Base-by-base conservation (phyloP, 64 coral and sea anemone genomes). In the Dendronephthya gigantea region DNA sequence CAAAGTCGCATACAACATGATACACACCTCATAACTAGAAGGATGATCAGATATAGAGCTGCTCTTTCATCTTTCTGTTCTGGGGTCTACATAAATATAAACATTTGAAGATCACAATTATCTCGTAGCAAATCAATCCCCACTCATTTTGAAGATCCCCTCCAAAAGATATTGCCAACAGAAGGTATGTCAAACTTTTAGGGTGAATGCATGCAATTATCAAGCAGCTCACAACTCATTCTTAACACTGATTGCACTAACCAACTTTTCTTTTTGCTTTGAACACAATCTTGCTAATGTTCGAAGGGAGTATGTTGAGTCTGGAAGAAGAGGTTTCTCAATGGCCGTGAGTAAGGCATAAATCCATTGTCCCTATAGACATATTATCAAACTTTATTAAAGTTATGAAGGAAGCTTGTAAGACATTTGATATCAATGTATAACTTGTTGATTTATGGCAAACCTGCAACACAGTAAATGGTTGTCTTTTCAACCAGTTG, bases 211-310 rank as follows among this genome's bases (percentile, higher is more conserved):
- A n/a, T n/a, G n/a, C n/a, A n/a, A n/a, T n/a, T n/a, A n/a, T n/a
- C n/a, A n/a, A n/a, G n/a, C n/a, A n/a, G n/a, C n/a, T n/a, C n/a
- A n/a, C n/a, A n/a, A n/a, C n/a, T n/a, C n/a, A n/a, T n/a, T n/a
- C n/a, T n/a, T n/a, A n/a, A n/a, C n/a, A n/a, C n/a, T n/a, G 29
- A 33, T 33, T 2, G 31, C 22, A 79, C 72, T 79, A 29, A 79
- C 72, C 72, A 79, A 79, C 34, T 39, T 34, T 36, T 79, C 72
- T 39, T 79, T 79, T 79, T 79, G 72, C 36, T 79, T 39, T 36
- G 32, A 13, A 34, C 72, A 79, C 36, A 79, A 79, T 19, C 72
- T 79, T 79, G 72, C 72, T 34, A 79, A 39, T 15, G 30, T 34
- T 2, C 72, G 72, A 15, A 79, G 32, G 15, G 72, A 33, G 32